A percentile compares a stretch with the other conserved stretches of the same genome.
Evolutionary conservation across 2,888 invertebrate species (phyloP).

Genomic region (Plebejus melissa): DNA sequence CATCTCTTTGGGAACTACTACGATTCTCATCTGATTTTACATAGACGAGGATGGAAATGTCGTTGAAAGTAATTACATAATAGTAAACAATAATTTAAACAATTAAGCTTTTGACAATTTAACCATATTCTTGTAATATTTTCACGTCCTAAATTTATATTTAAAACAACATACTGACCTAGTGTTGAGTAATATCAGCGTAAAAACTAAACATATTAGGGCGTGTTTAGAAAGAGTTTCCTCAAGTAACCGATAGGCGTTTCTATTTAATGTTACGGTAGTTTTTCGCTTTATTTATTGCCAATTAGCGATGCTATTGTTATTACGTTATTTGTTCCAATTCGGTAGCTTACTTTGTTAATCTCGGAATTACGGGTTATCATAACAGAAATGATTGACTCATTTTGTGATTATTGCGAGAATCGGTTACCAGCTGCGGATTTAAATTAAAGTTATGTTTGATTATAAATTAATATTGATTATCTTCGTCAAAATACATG

Average conservation of each 20-base stretch:
- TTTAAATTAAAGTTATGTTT: too few species aligned
- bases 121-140: neutral
- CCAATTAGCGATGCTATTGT: slow-evolving; percentile 22
- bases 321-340: slow-evolving; percentile 27
- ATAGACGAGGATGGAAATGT: too few species aligned
- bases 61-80: too few species aligned
- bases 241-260: slow-evolving; percentile 13
- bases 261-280: slow-evolving; percentile 21
- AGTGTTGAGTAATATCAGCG: neutral
- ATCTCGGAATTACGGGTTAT: neutral
- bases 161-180: neutral
- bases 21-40: too few species aligned
- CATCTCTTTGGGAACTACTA: too few species aligned
- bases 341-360: neutral
- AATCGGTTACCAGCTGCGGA: too few species aligned
- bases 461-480: too few species aligned
- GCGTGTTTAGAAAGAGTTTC: slow-evolving; percentile 21
- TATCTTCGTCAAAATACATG: too few species aligned
- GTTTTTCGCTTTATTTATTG: slow-evolving; percentile 26
- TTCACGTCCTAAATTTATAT: neutral
- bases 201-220: neutral
- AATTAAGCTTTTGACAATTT: too few species aligned
- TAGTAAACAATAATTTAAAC: too few species aligned
- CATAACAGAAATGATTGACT: neutral
- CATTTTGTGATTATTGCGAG: too few species aligned